Evolutionary conservation across 2,113 vertebrate genomes (phyloP), one percentile per base, ranked within the genome.

Genomic region (Phalacrocorax aristotelis): DNA sequence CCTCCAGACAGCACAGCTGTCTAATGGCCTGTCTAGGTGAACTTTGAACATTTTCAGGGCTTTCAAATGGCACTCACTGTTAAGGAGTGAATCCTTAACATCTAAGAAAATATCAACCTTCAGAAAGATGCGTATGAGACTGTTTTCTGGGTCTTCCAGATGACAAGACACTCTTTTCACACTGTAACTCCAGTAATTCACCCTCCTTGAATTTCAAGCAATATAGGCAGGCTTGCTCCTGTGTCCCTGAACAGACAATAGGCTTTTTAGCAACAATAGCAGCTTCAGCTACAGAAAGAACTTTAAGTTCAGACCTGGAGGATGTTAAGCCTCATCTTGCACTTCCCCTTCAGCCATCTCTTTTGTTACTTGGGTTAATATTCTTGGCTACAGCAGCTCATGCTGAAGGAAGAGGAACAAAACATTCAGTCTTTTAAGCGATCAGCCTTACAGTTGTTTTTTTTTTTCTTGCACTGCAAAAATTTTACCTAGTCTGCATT

Each of bases 281-380:
- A 96, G 65, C 72, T 94, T 89, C 1, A 4, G 89, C 77, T 92
- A 38, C 86, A 92, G 64, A 91, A 94, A 71, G 55, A 58, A 83
- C 80, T 95, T 93, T 85, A 79, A 38, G 48, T 90, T 92, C 64
- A 83, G 83, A 38, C 55, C 68, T 82, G 83, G 90, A 95, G 95
- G 96, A 96, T 97, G 95, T 97, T 76, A 83, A 96, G 51, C 80
- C 89, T 95, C 91, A 92, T 96, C 92, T 91, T 96, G 89, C 84
- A 96, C 94, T 96, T 97, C 91, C 96, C 89, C 54, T 97, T 96
- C 90, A 89, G 89, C 83, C 61, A 87, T 95, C 74, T 65, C 89
- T 95, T 96, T 95, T 95, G 94, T 95, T 96, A 64, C 81, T 82
- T 1, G 4, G 32, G 70, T 94, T 93, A 91, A 95, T 91, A 78